These are phyloP conservation scores for Antrozous pallidus DNA, from an alignment of 2,797 vertebrate genomes.

Conservation along the genomic window DNA sequence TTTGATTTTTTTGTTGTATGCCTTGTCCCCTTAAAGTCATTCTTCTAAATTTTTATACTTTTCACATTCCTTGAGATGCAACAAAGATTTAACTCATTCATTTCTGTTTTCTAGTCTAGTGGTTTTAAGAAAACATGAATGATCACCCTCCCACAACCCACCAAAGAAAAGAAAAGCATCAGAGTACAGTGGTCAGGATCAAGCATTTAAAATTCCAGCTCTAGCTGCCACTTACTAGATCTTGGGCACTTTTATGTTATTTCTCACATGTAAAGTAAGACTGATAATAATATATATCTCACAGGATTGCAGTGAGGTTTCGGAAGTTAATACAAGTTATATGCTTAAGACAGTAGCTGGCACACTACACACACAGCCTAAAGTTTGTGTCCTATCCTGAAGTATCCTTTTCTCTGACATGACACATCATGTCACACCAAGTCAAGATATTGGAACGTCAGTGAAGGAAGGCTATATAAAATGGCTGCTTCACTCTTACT, in stretches of 20 bases:
- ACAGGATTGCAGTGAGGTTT: neutral
- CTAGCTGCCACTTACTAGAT: neutral
- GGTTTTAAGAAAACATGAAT: neutral
- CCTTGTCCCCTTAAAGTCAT: neutral
- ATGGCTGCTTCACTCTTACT: neutral
- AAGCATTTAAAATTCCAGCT: neutral
- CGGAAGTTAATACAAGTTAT: neutral
- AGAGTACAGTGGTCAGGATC: accelerated
- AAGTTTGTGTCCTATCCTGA: neutral
- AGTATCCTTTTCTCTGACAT: neutral
- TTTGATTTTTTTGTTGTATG: neutral
- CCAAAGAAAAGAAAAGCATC: neutral
- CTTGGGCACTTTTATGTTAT: neutral
- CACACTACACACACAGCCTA: no score
- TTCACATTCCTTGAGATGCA: neutral
- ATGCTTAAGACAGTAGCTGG: neutral
- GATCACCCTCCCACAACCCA: neutral
- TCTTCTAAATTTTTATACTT: neutral
- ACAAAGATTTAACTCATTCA: neutral
- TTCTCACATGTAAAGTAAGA: neutral
- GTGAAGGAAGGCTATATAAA: neutral
- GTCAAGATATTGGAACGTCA: neutral
- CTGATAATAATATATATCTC: neutral
- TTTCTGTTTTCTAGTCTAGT: neutral
- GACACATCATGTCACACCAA: no score